phyloP scores from a whole-genome alignment of 30 jellyfish, hydroid and myxozoan species.

The Catostylus mosaicus region DNA sequence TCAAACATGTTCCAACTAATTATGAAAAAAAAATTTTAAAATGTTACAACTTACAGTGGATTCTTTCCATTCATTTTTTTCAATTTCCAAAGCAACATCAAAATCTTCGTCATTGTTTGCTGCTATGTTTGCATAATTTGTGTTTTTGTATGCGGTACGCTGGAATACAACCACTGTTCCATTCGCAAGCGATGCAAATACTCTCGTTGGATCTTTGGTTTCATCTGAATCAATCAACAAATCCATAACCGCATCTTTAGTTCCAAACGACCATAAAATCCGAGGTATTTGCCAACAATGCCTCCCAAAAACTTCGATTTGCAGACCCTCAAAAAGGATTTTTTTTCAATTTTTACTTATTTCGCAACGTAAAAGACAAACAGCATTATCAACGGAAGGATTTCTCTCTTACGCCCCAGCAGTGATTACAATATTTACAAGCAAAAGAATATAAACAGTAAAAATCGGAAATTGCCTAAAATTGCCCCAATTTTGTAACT shows the following conservation, averaged over 20 bases:
- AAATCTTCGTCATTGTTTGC: background rate
- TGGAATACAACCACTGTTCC: constrained; percentile 79
- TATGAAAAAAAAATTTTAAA: background rate
- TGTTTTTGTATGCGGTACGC: background rate
- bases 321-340: constrained; percentile 78
- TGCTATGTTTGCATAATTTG: background rate
- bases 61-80: constrained; percentile 4
- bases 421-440: too few relatives aligned
- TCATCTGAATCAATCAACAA: constrained; percentile 24
- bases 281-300: constrained; percentile 50
- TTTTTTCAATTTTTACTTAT: too few relatives aligned
- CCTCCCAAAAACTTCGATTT: constrained; percentile 82
- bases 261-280: constrained; percentile 63
- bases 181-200: constrained; percentile 88
- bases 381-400: too few relatives aligned
- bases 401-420: too few relatives aligned
- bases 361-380: too few relatives aligned
- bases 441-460: too few relatives aligned
- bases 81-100: background rate
- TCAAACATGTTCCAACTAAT: too few relatives aligned
- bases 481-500: too few relatives aligned
- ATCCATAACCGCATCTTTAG: constrained; percentile 78
- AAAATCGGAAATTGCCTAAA: too few relatives aligned
- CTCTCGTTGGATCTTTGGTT: constrained; percentile 17
- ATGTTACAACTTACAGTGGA: background rate